These are phyloP conservation scores for Choristoneura rosaceana DNA, from an alignment of 2,888 invertebrate species.

Conservation along the genomic window DNA sequence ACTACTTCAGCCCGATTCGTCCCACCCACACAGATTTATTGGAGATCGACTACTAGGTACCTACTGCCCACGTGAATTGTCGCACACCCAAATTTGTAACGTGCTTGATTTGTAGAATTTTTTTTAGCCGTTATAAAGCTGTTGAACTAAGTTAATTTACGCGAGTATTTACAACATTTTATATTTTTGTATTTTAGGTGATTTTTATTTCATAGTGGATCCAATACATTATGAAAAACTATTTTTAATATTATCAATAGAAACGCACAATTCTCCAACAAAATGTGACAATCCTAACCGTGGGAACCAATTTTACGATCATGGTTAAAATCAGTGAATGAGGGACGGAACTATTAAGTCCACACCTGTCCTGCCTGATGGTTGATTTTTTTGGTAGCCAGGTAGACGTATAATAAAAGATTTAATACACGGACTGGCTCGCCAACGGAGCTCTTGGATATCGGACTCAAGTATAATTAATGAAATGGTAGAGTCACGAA, in stretches of 20 bases:
- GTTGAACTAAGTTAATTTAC: neutral
- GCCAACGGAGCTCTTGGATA: neutral
- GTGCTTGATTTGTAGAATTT: conserved; percentile 17
- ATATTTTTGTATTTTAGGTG: too few species aligned
- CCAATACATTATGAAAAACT: neutral
- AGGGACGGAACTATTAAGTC: conserved; percentile 61
- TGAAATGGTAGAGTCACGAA: neutral
- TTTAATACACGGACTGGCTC: conserved; percentile 6
- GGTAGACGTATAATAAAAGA: conserved; percentile 56
- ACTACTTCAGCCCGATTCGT: conserved; percentile 39
- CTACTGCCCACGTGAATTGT: conserved; percentile 28
- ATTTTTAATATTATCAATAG: neutral
- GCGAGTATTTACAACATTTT: neutral
- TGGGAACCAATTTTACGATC: conserved; percentile 66
- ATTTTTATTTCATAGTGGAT: too few species aligned
- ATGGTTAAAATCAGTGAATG: conserved; percentile 56
- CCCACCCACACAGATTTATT: conserved; percentile 45
- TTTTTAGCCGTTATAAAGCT: neutral
- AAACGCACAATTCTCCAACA: neutral
- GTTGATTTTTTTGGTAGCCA: conserved; percentile 64
- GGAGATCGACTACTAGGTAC: conserved; percentile 31
- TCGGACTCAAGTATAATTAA: neutral
- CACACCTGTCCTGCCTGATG: conserved; percentile 67
- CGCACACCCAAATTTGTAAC: conserved; percentile 32
- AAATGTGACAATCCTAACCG: conserved; percentile 47